Evolutionary conservation across 92 coral and sea anemone species (phyloP).

Genomic region (Zoanthus solanderi): DNA sequence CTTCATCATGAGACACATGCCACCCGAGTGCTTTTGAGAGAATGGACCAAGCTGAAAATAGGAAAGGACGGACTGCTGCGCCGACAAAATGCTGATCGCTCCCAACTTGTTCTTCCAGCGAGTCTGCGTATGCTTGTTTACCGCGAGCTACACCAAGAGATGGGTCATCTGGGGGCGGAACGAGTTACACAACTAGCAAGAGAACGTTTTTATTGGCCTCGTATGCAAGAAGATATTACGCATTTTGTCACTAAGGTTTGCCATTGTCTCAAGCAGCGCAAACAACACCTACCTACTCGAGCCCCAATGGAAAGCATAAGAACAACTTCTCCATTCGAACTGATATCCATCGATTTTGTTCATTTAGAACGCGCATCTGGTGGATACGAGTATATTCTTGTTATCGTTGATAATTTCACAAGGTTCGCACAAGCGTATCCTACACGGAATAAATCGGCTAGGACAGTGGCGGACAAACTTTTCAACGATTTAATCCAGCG

Average conservation of each 20-base stretch:
- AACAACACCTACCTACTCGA: slow-evolving; percentile 21
- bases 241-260: slow-evolving; percentile 1
- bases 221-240: slow-evolving; percentile 8
- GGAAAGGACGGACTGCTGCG: slow-evolving; percentile 53
- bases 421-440: slow-evolving; percentile 9
- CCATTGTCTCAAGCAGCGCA: slow-evolving; percentile 27
- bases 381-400: slow-evolving; percentile 12
- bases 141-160: slow-evolving; percentile 51
- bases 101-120: slow-evolving; percentile 50
- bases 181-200: slow-evolving; percentile 20
- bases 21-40: slow-evolving; percentile 28
- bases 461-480: slow-evolving; percentile 9
- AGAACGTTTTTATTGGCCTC: background rate
- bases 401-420: background rate
- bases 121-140: slow-evolving; percentile 47
- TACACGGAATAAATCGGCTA: slow-evolving; percentile 11
- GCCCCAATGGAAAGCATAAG: slow-evolving; percentile 1
- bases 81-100: slow-evolving; percentile 11
- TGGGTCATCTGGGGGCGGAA: slow-evolving; percentile 48
- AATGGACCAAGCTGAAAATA: slow-evolving; percentile 20
- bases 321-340: slow-evolving; percentile 22
- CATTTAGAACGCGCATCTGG: background rate
- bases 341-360: background rate
- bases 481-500: background rate
- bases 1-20: slow-evolving; percentile 15